These are phyloP conservation scores for Sebastes steindachneri DNA, from an alignment of 2,797 vertebrate genomes.

Conservation along the genomic window DNA sequence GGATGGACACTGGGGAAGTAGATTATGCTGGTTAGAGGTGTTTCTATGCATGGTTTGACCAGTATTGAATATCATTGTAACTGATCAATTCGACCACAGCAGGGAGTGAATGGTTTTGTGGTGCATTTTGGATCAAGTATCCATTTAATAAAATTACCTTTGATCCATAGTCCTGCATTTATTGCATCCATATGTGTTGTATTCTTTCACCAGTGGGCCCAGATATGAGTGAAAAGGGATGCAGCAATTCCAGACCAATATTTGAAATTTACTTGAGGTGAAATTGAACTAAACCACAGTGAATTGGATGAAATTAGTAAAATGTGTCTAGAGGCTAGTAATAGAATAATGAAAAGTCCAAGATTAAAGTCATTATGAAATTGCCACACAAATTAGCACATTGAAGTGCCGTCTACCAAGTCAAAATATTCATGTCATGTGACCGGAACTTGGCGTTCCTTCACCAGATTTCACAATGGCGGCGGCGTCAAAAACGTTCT, in stretches of 20 bases:
- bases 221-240: background rate
- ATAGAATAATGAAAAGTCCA: background rate
- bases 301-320: background rate
- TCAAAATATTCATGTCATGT: background rate
- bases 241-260: background rate
- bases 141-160: background rate
- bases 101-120: background rate
- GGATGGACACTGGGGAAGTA: background rate
- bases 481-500: no score
- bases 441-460: no score
- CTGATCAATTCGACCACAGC: background rate
- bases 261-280: background rate
- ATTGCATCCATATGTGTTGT: background rate
- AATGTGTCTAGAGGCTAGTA: background rate
- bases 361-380: background rate
- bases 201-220: background rate
- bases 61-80: background rate
- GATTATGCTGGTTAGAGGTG: background rate
- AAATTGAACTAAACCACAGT: background rate
- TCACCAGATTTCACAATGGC: no score
- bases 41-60: background rate
- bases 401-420: background rate
- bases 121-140: background rate
- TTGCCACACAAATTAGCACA: background rate
- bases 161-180: background rate